Evolutionary conservation across 2,888 invertebrate species (phyloP).

Genomic region (Phanerotoma sp.): DNA sequence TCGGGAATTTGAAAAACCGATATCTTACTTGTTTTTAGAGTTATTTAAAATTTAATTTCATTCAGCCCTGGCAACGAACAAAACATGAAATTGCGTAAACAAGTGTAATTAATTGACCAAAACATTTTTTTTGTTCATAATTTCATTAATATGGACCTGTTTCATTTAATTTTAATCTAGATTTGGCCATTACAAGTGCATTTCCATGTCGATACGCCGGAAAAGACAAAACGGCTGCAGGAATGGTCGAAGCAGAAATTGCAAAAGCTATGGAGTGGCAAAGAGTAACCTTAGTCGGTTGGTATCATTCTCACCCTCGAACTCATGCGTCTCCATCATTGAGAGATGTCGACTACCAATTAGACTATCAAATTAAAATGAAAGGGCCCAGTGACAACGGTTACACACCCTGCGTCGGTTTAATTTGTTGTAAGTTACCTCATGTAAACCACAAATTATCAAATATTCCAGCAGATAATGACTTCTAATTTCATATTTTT

Average conservation of each 20-base stretch:
- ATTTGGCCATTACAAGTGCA: constrained; percentile 82
- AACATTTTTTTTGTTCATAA: no score
- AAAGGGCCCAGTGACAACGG: constrained; percentile 87
- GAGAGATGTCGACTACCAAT: constrained; percentile 87
- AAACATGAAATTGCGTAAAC: no score
- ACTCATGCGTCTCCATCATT: constrained; percentile 84
- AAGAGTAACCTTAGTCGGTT: constrained; percentile 82
- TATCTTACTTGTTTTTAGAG: no score
- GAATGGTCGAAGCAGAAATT: constrained; percentile 78
- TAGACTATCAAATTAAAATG: constrained; percentile 94
- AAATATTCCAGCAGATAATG: no score
- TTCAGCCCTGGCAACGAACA: no score
- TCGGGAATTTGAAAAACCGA: no score
- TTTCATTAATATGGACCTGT: no score
- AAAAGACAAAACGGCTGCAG: constrained; percentile 74
- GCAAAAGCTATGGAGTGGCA: constrained; percentile 80
- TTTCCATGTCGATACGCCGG: constrained; percentile 86
- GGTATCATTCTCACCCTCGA: constrained; percentile 95
- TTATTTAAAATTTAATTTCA: no score
- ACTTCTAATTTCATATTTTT: constrained; percentile 24
- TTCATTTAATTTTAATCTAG: no score
- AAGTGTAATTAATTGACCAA: no score
- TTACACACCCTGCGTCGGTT: constrained; percentile 91
- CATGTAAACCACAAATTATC: no score
- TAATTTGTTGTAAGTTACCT: constrained; percentile 80